Base-by-base conservation (phyloP, 2,113 vertebrate species). In the Poeciliopsis prolifica region DNA sequence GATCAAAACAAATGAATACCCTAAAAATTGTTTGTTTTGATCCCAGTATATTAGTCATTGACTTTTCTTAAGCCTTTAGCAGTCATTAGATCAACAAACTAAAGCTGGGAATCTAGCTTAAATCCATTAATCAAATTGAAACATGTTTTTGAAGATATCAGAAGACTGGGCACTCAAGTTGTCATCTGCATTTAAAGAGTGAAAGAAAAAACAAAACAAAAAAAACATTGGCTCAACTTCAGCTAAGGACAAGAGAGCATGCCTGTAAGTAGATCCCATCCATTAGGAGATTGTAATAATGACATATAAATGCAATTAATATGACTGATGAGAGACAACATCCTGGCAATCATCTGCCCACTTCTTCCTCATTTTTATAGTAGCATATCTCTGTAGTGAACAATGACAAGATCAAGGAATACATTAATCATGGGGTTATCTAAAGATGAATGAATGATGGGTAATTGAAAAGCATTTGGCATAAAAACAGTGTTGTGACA, bases 281-380 rank as follows among this genome's bases (percentile, higher is more conserved):
- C 88, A 91, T 90, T 91, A 90, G 70, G 79, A 84, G 78, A 65
- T 78, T 60, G 76, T 84, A 86, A 92, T 92, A 91, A 92, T 88
- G 91, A 87, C 89, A 88, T 87, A 91, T 85, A 90, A 91, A 93
- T 87, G 87, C 84, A 91, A 92, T 92, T 93, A 92, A 92, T 89
- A 88, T 92, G 89, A 92, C 77, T 81, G 89, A 93, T 92, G 90
- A 89, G 88, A 85, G 75, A 86, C 86, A 90, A 89, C 88, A 86
- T 88, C 74, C 83, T 81, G 86, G 87, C 89, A 91, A 90, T 91
- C 86, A 91, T 90, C 83, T 78, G 74, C 82, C 89, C 87, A 82
- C 88, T 92, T 88, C 85, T 92, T 92, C 91, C 90, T 89, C 87
- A 91, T 89, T 86, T 86, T 78, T 81, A 68, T 81, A 78, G 82